Evolutionary conservation across 2,888 invertebrate genomes (phyloP).

Genomic region (Noctua pronuba): DNA sequence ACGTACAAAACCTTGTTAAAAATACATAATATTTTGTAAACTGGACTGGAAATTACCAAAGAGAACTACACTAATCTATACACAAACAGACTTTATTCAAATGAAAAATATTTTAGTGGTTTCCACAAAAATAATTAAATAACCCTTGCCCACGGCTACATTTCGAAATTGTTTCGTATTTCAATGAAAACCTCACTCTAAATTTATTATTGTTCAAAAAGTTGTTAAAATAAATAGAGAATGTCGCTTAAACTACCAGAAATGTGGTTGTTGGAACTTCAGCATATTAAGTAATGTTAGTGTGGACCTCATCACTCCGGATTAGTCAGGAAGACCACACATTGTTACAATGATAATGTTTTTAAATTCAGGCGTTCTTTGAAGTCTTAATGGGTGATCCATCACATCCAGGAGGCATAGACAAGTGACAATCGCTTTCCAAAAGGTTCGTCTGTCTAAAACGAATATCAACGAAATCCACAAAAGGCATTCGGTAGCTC

Average conservation of each 20-base stretch:
- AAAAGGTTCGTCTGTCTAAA: not conserved
- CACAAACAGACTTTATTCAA: constrained; percentile 23
- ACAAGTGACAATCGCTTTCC: not conserved
- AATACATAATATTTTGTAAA: constrained; percentile 4
- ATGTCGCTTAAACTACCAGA: not conserved
- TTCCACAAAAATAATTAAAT: constrained; percentile 13
- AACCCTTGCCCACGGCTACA: not conserved
- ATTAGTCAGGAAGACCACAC: not conserved
- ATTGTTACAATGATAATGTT: not conserved
- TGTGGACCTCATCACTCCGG: not conserved
- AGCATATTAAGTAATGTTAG: not conserved
- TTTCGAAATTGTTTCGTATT: constrained; percentile 13
- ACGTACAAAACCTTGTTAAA: constrained; percentile 4
- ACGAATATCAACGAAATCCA: not conserved
- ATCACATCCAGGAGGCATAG: not conserved
- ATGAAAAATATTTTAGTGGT: constrained; percentile 4
- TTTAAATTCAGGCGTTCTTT: not conserved
- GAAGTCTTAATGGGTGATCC: not conserved
- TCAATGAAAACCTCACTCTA: not conserved
- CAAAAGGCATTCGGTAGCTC: not conserved
- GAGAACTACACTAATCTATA: not conserved
- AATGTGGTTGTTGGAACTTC: not conserved
- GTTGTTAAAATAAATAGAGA: not conserved
- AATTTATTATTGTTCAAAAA: constrained; percentile 13
- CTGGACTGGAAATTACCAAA: constrained; percentile 11